Evolutionary conservation across 2,113 vertebrate genomes (phyloP).

Genomic region (Protomyctophum bolini): DNA sequence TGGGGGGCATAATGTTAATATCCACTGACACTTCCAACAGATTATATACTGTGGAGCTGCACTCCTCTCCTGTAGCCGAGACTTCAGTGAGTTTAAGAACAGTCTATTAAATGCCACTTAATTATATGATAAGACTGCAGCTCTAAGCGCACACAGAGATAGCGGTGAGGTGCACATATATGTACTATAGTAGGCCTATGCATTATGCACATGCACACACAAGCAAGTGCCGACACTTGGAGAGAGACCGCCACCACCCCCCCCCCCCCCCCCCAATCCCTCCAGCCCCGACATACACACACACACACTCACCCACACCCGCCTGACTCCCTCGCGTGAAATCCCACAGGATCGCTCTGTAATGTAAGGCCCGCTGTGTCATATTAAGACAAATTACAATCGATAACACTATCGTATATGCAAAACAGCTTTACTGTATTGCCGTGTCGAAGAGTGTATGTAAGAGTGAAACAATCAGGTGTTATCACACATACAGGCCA

Average conservation of each 20-base stretch:
- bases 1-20: constrained; percentile 61
- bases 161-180: too few species aligned
- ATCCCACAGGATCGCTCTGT: constrained; percentile 50
- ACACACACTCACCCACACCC: constrained; percentile 40
- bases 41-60: constrained; percentile 66
- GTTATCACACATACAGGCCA: not conserved
- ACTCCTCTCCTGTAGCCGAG: constrained; percentile 38
- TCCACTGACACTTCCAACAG: constrained; percentile 65
- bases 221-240: constrained; percentile 2
- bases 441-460: not conserved
- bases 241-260: too few species aligned
- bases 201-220: not conserved
- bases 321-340: constrained; percentile 1
- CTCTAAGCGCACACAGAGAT: constrained; percentile 24
- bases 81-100: constrained; percentile 60
- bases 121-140: constrained; percentile 72
- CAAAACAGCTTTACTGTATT: constrained; percentile 12
- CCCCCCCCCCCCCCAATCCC: too few species aligned
- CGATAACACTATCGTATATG: constrained; percentile 51
- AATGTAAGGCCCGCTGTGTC: constrained; percentile 51
- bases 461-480: constrained; percentile 13
- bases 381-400: constrained; percentile 63
- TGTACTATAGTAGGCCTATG: too few species aligned
- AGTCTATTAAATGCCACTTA: constrained; percentile 73
- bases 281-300: too few species aligned